Conservation (phyloP, 2,888 invertebrate genomes). For the Eucriotettix oculatus region DNA sequence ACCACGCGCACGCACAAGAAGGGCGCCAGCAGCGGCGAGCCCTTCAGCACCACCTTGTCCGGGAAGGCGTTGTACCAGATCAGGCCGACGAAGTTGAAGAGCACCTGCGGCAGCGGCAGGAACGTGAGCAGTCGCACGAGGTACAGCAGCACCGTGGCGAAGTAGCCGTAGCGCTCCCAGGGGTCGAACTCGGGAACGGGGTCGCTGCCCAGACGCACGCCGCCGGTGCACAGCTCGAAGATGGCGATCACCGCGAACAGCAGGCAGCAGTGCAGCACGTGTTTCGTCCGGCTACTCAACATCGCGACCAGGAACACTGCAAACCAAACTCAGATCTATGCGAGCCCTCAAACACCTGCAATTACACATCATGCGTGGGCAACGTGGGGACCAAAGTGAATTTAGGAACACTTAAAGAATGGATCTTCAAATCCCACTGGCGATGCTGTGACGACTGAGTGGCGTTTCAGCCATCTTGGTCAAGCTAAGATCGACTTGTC, state of each 20-base stretch:
- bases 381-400: too few relatives aligned
- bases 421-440: too few relatives aligned
- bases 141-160: conserved; percentile 59
- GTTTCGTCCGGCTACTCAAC: conserved; percentile 47
- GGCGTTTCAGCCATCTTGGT: too few relatives aligned
- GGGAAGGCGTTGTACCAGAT: conserved; percentile 88
- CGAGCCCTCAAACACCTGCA: not conserved
- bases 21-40: conserved; percentile 80
- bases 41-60: conserved; percentile 73
- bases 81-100: conserved; percentile 76
- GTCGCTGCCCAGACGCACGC: conserved; percentile 30
- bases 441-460: too few relatives aligned
- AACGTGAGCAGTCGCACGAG: conserved; percentile 62
- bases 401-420: too few relatives aligned
- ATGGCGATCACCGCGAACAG: conserved; percentile 54
- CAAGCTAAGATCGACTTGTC: too few relatives aligned
- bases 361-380: too few relatives aligned
- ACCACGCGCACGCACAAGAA: conserved; percentile 90
- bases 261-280: conserved; percentile 62
- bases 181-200: conserved; percentile 51
- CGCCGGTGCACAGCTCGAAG: conserved; percentile 53
- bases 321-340: not conserved
- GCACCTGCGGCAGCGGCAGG: conserved; percentile 73
- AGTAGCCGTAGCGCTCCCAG: conserved; percentile 62
- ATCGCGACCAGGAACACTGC: conserved; percentile 4